These are phyloP conservation scores for Chloebia gouldiae DNA, from an alignment of 2,113 vertebrate species.

Conservation along the genomic window DNA sequence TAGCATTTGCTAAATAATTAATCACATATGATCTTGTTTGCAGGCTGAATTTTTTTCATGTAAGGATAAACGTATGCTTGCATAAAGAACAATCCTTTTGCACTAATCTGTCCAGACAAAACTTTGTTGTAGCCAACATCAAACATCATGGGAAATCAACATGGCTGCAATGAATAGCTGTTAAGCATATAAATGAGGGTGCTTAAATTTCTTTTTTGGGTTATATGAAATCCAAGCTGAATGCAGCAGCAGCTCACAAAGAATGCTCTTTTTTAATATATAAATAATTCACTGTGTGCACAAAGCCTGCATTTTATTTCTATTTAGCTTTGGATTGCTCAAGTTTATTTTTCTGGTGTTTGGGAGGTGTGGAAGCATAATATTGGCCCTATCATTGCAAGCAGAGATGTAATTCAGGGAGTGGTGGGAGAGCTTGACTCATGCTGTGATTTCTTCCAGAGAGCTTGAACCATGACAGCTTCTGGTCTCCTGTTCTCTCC, in stretches of 20 bases:
- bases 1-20: conserved; percentile 36
- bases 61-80: neutral
- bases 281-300: conserved; percentile 16
- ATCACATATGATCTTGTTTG: conserved; percentile 5
- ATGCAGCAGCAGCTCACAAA: neutral
- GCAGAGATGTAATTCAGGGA: neutral
- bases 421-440: neutral
- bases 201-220: neutral
- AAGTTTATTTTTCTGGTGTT: neutral
- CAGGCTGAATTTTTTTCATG: neutral
- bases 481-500: neutral
- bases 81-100: neutral
- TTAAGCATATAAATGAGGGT: conserved; percentile 36
- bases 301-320: conserved; percentile 23
- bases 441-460: neutral
- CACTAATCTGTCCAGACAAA: neutral
- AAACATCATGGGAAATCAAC: conserved; percentile 55
- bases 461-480: neutral
- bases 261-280: neutral
- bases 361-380: neutral
- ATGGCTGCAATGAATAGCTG: conserved; percentile 21
- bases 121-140: conserved; percentile 39
- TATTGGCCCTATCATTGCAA: neutral
- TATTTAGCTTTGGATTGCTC: neutral
- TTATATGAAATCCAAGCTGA: conserved; percentile 21